Percentiles rank a stretch among this genome's conserved stretches.
phyloP scores from a whole-genome alignment of 2,888 invertebrate genomes.

The Monochamus alternatus region DNA sequence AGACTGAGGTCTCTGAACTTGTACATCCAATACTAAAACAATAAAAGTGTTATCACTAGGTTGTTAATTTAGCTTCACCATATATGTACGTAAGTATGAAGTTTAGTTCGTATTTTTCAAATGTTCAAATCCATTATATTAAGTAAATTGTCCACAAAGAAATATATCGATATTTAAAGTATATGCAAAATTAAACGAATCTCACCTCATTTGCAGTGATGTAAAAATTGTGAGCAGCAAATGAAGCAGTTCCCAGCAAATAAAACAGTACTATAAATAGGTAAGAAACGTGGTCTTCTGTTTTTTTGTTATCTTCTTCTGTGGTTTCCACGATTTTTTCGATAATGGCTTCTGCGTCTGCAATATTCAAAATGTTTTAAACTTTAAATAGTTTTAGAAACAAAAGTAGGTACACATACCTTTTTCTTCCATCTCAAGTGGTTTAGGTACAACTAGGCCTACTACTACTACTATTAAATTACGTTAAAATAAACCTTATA shows the following conservation, averaged over 20 bases:
- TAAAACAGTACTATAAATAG: slow-evolving; percentile 3
- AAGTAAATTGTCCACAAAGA: no score
- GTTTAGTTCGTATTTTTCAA: no score
- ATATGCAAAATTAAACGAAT: not conserved
- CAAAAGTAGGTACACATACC: not conserved
- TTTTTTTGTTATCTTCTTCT: not conserved
- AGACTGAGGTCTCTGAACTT: slow-evolving; percentile 35
- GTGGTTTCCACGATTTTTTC: not conserved
- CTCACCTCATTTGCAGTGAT: slow-evolving; percentile 53
- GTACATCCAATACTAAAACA: slow-evolving; percentile 48
- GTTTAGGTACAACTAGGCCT: not conserved
- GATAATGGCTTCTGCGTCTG: not conserved
- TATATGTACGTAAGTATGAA: no score
- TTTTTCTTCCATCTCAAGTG: not conserved
- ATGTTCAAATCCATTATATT: no score
- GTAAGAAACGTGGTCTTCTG: not conserved
- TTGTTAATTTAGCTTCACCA: no score
- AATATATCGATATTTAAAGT: no score
- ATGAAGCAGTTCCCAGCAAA: not conserved
- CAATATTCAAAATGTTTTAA: not conserved
- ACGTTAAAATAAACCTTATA: no score
- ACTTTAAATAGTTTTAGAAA: no score
- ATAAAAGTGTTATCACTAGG: not conserved
- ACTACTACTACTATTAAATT: no score
- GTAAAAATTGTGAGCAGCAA: slow-evolving; percentile 36